Conservation (phyloP, 2,113 vertebrate genomes). For the Empidonax traillii region DNA sequence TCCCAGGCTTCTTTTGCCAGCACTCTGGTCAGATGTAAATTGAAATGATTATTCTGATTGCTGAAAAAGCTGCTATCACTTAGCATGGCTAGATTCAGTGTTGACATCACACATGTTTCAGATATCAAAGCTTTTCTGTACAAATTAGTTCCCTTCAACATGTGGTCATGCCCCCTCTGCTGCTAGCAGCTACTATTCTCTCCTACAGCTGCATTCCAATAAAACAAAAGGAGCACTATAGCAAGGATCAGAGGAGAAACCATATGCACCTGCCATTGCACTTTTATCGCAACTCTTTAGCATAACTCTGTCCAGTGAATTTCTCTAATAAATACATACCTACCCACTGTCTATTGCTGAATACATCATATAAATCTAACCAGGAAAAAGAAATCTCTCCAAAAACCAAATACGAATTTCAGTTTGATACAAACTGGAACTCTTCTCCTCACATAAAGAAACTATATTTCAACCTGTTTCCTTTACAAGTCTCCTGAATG, state of each 20-base stretch:
- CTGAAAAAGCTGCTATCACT: background rate
- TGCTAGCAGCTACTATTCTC: background rate
- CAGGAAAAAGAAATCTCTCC: background rate
- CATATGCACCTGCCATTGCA: background rate
- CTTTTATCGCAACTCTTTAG: background rate
- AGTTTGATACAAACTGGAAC: background rate
- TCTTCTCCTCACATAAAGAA: background rate
- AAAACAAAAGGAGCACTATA: background rate
- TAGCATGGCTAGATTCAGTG: background rate
- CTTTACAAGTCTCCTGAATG: background rate
- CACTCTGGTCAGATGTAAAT: background rate
- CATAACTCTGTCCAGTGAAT: background rate
- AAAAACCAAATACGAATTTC: background rate
- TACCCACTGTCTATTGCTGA: background rate
- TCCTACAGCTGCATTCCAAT: background rate
- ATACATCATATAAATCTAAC: background rate
- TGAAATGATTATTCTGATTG: background rate
- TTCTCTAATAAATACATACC: background rate
- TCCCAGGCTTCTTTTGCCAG: background rate
- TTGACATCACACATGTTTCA: background rate
- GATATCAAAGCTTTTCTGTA: constrained; percentile 5
- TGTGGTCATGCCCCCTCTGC: background rate
- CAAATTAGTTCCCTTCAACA: background rate
- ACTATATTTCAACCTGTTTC: background rate
- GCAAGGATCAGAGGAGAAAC: background rate